Conservation (phyloP, 2,113 vertebrate species). For the Tringa solitaria region DNA sequence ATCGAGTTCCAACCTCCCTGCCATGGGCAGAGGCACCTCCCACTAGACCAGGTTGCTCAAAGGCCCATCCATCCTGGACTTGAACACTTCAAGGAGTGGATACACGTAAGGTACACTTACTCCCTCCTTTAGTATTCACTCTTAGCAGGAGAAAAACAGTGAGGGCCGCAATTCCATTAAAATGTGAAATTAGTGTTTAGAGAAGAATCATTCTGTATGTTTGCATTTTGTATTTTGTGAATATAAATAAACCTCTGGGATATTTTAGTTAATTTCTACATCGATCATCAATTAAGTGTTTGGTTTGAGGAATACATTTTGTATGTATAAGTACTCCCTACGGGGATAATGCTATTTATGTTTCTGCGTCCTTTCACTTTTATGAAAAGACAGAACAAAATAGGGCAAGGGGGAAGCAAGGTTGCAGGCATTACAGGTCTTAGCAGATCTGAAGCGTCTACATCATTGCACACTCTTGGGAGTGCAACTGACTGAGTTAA, state of each 20-base stretch:
- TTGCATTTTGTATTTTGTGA: neutral
- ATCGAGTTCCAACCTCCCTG: neutral
- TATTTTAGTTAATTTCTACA: neutral
- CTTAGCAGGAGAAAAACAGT: neutral
- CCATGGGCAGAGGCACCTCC: neutral
- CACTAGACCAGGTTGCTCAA: neutral
- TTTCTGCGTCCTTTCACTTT: neutral
- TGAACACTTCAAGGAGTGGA: neutral
- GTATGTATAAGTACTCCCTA: neutral
- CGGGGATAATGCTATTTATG: neutral
- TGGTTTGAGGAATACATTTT: neutral
- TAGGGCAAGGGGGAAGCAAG: neutral
- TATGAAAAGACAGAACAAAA: neutral
- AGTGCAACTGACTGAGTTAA: neutral
- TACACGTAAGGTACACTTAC: neutral
- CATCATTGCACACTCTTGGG: neutral
- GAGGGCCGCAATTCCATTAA: neutral
- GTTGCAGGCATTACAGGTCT: neutral
- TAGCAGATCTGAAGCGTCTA: neutral
- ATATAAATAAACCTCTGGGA: neutral
- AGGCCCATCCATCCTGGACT: neutral
- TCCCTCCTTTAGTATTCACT: neutral
- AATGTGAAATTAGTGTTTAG: neutral
- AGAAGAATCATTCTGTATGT: neutral
- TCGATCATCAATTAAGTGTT: neutral